Evolutionary conservation across 2,113 vertebrate genomes (phyloP), one percentile per base, ranked within the genome.

Genomic region (Guaruba guarouba): DNA sequence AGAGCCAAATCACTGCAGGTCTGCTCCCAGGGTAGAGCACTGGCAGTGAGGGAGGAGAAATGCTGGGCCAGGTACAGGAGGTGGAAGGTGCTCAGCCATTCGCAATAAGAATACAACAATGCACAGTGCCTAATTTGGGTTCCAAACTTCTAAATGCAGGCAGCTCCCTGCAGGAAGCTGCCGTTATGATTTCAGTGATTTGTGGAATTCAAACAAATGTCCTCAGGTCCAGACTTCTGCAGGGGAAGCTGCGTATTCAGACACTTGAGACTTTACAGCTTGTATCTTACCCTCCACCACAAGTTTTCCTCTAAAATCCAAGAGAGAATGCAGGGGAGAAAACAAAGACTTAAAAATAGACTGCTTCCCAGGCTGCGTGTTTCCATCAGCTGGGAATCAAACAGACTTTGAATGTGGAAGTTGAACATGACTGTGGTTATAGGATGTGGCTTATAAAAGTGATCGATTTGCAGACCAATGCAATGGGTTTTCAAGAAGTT

Each of bases 171-270:
- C 82, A 87, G 88, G 96, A 95, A 54, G 20, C 76, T 90, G 94
- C 28, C 4, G 3, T 67, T 93, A 81, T 13, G 67, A 54, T 93
- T 92, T 78, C 75, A 67, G 83, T 93, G 95, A 88, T 96, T 92
- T 86, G 74, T 96, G 96, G 97, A 92, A 95, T 97, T 97, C 88
- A 96, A 84, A 92, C 85, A 91, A 94, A 94, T 86, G 94, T 96
- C 89, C 86, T 85, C 17, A 48, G 88, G 93, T 96, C 46, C 79
- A 81, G 95, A 89, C 83, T 93, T 84, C 22, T 52, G 63, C 70
- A 49, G 81, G 74, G 94, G 76, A 92, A 94, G 78, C 90, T 75
- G 33, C 14, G 6, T 86, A 64, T 92, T 86, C 77, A 61, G 77
- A 52, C 77, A 79, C 93, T 93, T 85, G 63, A 35, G 73, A 54